Conservation (phyloP, 2,888 invertebrate genomes). For the Xiphydria camelus region DNA sequence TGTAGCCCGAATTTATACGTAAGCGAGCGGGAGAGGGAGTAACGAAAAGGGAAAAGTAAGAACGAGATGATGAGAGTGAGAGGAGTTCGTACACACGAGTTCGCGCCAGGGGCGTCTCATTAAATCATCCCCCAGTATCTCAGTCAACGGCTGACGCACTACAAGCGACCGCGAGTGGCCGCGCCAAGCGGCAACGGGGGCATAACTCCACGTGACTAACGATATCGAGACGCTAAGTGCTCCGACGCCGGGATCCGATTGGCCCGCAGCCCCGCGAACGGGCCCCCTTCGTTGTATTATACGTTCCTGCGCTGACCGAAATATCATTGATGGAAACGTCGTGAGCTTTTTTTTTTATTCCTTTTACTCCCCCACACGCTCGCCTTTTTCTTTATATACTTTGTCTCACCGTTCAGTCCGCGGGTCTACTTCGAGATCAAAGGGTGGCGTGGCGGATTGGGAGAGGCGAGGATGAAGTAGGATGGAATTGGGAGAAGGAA, state of each 20-base stretch:
- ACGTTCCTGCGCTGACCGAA: neutral
- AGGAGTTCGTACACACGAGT: conserved; percentile 19
- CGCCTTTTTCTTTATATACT: neutral
- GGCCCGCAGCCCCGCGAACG: conserved; percentile 19
- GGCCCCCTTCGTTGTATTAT: neutral
- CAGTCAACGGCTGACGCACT: conserved; percentile 25
- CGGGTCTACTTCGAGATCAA: too few relatives aligned
- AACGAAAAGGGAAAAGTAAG: too few relatives aligned
- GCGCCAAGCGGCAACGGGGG: conserved; percentile 12
- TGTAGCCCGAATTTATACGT: too few relatives aligned
- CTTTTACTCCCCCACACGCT: too few relatives aligned
- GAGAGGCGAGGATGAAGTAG: too few relatives aligned
- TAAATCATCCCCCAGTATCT: conserved; percentile 29
- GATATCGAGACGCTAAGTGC: conserved; percentile 34
- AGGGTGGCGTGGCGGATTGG: too few relatives aligned
- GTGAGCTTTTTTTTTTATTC: neutral
- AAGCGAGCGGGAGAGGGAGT: too few relatives aligned
- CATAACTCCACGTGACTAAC: conserved; percentile 40
- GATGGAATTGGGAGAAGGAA: too few relatives aligned
- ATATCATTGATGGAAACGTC: too few relatives aligned
- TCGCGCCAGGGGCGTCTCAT: conserved; percentile 15
- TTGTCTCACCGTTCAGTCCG: too few relatives aligned
- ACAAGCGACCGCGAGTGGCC: conserved; percentile 22
- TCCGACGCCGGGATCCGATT: too few relatives aligned
- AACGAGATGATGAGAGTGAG: too few relatives aligned